These are phyloP conservation scores for Drosophila sturtevanti DNA, from an alignment of 1,140 invertebrate genomes.

Conservation along the genomic window DNA sequence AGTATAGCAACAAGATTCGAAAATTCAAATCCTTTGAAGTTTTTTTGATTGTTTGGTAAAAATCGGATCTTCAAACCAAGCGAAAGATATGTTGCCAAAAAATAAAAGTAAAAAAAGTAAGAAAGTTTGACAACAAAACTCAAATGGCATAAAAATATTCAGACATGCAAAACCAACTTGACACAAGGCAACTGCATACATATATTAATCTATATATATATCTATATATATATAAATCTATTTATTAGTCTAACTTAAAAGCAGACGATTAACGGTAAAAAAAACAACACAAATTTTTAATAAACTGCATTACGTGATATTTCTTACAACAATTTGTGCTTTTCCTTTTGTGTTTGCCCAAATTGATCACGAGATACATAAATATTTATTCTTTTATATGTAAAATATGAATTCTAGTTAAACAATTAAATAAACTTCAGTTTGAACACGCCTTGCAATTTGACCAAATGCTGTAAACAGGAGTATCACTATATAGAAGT, in stretches of 20 bases:
- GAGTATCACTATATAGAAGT: constrained; percentile 2
- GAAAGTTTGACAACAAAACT: constrained; percentile 34
- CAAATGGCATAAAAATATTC: constrained; percentile 46
- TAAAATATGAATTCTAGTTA: not conserved
- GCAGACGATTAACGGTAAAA: constrained; percentile 46
- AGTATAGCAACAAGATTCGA: no score
- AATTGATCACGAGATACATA: not conserved
- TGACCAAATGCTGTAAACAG: constrained; percentile 61
- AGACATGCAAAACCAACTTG: constrained; percentile 49
- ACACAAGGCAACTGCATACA: constrained; percentile 29
- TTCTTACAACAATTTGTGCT: constrained; percentile 71
- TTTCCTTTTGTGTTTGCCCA: constrained; percentile 8
- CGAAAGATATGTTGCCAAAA: no score
- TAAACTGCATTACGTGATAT: constrained; percentile 79
- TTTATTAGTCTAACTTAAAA: constrained; percentile 26
- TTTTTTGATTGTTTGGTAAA: no score
- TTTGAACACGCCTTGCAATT: constrained; percentile 55
- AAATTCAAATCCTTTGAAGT: no score
- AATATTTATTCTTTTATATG: not conserved
- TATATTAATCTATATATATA: constrained; percentile 10
- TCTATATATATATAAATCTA: no score
- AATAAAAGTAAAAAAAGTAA: no score
- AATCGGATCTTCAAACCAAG: no score
- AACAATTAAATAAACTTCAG: not conserved
- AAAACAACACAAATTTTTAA: constrained; percentile 60